These are phyloP conservation scores for Anagyrus pseudococci DNA, from an alignment of 2,888 invertebrate species.

Conservation along the genomic window DNA sequence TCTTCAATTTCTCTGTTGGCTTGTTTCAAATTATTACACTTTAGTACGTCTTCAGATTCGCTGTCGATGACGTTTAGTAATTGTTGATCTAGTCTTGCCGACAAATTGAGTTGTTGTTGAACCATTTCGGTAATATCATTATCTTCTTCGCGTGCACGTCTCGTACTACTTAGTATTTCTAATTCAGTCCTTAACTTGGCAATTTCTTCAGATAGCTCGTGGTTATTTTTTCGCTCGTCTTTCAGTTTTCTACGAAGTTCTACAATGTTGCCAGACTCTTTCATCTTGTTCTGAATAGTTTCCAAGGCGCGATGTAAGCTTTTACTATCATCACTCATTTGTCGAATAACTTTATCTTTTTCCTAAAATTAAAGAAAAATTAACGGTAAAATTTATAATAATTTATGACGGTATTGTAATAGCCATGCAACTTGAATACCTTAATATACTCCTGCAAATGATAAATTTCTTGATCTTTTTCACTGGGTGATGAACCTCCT, in stretches of 20 bases:
- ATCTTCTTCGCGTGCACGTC: constrained; percentile 41
- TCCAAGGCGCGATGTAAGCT: constrained; percentile 65
- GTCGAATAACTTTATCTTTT: constrained; percentile 67
- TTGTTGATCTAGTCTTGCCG: constrained; percentile 68
- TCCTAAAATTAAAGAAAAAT: constrained; percentile 55
- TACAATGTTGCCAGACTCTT: constrained; percentile 67
- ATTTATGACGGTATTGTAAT: too few species aligned
- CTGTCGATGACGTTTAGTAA: constrained; percentile 68
- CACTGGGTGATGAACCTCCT: constrained; percentile 47
- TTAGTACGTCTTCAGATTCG: constrained; percentile 48
- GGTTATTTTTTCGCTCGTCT: constrained; percentile 64
- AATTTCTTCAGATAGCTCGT: constrained; percentile 55
- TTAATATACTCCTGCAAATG: constrained; percentile 67
- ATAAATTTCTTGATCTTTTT: constrained; percentile 65
- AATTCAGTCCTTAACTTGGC: constrained; percentile 44
- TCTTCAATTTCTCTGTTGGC: constrained; percentile 51
- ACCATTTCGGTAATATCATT: constrained; percentile 61
- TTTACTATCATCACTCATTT: constrained; percentile 68
- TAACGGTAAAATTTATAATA: too few species aligned
- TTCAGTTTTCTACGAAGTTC: constrained; percentile 68
- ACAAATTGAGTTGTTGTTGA: constrained; percentile 68
- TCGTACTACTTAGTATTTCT: constrained; percentile 31
- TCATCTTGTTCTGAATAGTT: constrained; percentile 64
- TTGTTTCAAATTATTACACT: constrained; percentile 41
- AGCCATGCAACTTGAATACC: too few species aligned